Percentiles rank a stretch among this genome's conserved stretches.
Evolutionary conservation across 2,113 vertebrate genomes (phyloP).

Genomic region (Pollachius pollachius): DNA sequence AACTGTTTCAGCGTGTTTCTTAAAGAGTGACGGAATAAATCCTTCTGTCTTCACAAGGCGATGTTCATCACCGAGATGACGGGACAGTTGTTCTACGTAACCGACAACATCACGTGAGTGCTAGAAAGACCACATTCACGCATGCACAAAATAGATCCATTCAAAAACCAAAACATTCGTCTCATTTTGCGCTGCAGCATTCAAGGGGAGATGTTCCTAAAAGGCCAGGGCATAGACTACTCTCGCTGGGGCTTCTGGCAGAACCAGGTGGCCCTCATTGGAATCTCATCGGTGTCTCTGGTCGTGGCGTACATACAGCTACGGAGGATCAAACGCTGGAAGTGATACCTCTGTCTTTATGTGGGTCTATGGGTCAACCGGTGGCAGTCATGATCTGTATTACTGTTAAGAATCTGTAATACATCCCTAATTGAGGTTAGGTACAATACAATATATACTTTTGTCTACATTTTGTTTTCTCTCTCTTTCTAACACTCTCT

Average conservation of each 20-base stretch:
- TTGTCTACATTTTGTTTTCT: not conserved
- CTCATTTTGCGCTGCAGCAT: conserved; percentile 52
- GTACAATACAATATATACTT: too few species aligned
- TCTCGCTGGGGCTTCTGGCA: conserved; percentile 80
- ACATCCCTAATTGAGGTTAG: too few species aligned
- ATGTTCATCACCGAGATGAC: conserved; percentile 70
- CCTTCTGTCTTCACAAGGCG: conserved; percentile 59
- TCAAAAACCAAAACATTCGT: not conserved
- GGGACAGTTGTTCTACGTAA: conserved; percentile 58
- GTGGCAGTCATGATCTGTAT: too few species aligned
- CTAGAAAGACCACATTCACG: not conserved
- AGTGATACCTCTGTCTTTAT: conserved; percentile 42
- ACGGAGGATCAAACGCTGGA: conserved; percentile 75
- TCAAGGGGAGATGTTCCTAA: conserved; percentile 67
- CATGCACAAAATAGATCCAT: not conserved
- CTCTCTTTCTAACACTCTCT: not conserved
- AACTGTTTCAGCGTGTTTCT: not conserved
- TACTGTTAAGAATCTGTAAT: too few species aligned
- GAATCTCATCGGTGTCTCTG: conserved; percentile 66
- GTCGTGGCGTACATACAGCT: conserved; percentile 71
- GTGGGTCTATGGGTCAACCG: not conserved
- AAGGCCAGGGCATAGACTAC: conserved; percentile 67
- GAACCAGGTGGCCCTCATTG: conserved; percentile 75
- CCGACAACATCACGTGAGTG: conserved; percentile 53
- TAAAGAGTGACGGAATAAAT: not conserved